Conservation (phyloP, 2,113 vertebrate species). For the Erpornis zantholeuca region DNA sequence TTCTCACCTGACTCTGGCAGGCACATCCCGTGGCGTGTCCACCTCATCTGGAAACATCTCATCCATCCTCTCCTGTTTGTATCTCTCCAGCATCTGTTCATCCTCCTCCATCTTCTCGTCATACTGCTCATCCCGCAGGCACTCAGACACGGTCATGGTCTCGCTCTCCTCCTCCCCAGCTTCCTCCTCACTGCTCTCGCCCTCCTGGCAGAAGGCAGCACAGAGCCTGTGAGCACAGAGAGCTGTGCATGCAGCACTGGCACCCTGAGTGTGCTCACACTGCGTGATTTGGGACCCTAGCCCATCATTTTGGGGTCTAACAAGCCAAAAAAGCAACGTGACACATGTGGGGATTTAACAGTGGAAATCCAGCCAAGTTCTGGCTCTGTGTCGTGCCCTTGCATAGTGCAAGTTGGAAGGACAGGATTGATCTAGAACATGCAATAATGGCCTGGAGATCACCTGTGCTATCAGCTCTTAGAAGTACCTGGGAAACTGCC, state of each 20-base stretch:
- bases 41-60: constrained; percentile 96
- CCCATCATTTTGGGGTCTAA: neutral
- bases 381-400: neutral
- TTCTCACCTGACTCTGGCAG: constrained; percentile 84
- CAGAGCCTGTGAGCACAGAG: neutral
- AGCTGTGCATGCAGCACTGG: neutral
- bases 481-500: constrained; percentile 78
- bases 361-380: neutral
- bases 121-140: constrained; percentile 80
- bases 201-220: constrained; percentile 39
- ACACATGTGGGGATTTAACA: neutral
- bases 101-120: constrained; percentile 86
- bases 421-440: neutral
- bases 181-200: constrained; percentile 58
- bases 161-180: constrained; percentile 79
- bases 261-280: accelerated
- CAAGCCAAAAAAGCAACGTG: neutral
- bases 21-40: constrained; percentile 85
- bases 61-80: constrained; percentile 88
- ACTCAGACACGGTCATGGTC: constrained; percentile 77
- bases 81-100: constrained; percentile 84
- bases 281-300: neutral
- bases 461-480: neutral
- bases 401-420: neutral
- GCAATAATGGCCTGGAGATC: neutral